These are phyloP conservation scores for Shargacucullia verbasci DNA, from an alignment of 2,888 invertebrate genomes.

Conservation along the genomic window DNA sequence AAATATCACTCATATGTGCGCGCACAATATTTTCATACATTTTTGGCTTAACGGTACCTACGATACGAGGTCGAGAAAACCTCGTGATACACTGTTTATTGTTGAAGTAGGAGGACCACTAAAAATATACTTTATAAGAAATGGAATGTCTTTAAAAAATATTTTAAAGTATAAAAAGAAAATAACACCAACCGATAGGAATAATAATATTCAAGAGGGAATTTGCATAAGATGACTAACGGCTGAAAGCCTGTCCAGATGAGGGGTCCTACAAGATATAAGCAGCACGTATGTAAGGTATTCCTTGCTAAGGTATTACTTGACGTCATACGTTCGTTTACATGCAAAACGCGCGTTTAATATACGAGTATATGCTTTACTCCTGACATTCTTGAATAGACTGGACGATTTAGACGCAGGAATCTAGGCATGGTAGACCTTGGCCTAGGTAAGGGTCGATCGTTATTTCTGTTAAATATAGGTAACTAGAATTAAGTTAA, in stretches of 20 bases:
- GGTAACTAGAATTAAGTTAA: too few species aligned
- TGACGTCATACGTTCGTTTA: slow-evolving; percentile 17
- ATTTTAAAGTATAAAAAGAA: not conserved
- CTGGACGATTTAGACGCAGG: not conserved
- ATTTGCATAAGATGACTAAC: slow-evolving; percentile 32
- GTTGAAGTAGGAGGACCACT: too few species aligned
- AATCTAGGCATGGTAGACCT: not conserved
- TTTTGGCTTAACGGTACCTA: too few species aligned
- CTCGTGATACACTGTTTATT: too few species aligned
- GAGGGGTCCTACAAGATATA: not conserved
- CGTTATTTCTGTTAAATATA: too few species aligned
- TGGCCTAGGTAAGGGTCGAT: too few species aligned
- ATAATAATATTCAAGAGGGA: slow-evolving; percentile 11
- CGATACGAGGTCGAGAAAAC: too few species aligned
- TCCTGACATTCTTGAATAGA: slow-evolving; percentile 4
- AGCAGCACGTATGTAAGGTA: slow-evolving; percentile 6
- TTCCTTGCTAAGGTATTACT: slow-evolving; percentile 5
- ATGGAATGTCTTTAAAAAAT: too few species aligned
- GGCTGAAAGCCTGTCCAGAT: slow-evolving; percentile 19
- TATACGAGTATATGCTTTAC: slow-evolving; percentile 39
- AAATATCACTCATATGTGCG: too few species aligned
- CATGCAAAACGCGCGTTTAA: slow-evolving; percentile 33
- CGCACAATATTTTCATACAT: too few species aligned
- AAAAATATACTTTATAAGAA: too few species aligned
- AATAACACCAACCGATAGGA: not conserved